phyloP scores from a whole-genome alignment of 2,888 invertebrate species.

The Lasioglossum zephyrum region DNA sequence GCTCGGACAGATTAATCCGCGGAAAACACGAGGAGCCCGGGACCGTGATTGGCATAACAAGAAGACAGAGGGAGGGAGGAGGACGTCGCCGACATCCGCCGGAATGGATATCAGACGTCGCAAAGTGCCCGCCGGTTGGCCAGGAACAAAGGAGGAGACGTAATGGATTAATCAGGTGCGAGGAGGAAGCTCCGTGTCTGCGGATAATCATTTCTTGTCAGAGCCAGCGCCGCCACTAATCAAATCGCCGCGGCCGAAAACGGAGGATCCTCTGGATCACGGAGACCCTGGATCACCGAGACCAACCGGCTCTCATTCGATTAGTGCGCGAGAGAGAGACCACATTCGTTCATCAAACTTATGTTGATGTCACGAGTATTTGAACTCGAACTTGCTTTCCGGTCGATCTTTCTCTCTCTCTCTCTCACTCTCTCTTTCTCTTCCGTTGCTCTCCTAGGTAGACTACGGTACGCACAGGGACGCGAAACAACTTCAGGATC shows the following conservation, averaged over 20 bases:
- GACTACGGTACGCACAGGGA: slow-evolving; percentile 20
- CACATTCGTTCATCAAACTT: background rate
- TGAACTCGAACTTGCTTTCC: background rate
- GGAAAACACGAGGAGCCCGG: slow-evolving; percentile 41
- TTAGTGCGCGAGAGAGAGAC: background rate
- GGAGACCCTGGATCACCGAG: background rate
- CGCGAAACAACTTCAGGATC: slow-evolving; percentile 19
- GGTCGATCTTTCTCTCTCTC: background rate
- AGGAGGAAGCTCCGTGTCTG: slow-evolving; percentile 35
- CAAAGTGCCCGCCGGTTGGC: slow-evolving; percentile 30
- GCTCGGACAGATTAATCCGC: slow-evolving; percentile 58
- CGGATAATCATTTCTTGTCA: slow-evolving; percentile 56
- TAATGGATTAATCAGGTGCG: slow-evolving; percentile 70
- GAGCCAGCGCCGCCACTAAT: slow-evolving; percentile 35
- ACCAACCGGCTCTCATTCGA: background rate
- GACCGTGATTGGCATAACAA: slow-evolving; percentile 60
- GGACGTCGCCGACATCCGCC: slow-evolving; percentile 19
- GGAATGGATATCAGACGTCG: slow-evolving; percentile 50
- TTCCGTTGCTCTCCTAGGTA: background rate
- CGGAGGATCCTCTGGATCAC: background rate
- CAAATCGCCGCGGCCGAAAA: slow-evolving; percentile 11
- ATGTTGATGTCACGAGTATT: background rate
- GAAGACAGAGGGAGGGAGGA: slow-evolving; percentile 12
- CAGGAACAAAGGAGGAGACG: slow-evolving; percentile 61
- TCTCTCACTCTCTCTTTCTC: background rate